A percentile compares a stretch with the other conserved stretches of the same genome.
phyloP scores from a whole-genome alignment of 1,140 invertebrate genomes.

The Bicyclus anynana region DNA sequence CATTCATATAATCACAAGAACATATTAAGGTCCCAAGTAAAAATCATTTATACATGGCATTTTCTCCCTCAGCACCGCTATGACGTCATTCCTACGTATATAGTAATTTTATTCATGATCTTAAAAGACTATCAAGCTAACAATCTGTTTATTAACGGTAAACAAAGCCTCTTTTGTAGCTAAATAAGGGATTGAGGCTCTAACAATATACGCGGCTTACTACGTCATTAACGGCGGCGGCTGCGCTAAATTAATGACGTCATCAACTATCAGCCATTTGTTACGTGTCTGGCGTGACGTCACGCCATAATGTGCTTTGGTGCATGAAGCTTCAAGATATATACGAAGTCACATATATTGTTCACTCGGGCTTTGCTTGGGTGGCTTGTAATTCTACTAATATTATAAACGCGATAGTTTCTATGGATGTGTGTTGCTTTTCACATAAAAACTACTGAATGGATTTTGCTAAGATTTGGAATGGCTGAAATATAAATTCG shows the following conservation, averaged over 20 bases:
- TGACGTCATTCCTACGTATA: not conserved
- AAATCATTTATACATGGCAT: too few species aligned
- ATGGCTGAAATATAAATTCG: too few species aligned
- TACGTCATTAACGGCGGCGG: slow-evolving; percentile 13
- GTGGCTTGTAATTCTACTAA: too few species aligned
- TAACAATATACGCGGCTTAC: slow-evolving; percentile 3
- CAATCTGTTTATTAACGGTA: not conserved
- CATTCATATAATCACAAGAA: too few species aligned
- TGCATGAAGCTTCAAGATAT: not conserved
- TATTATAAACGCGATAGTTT: too few species aligned
- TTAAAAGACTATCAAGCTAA: not conserved
- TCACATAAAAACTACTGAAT: too few species aligned
- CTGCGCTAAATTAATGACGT: slow-evolving; percentile 18
- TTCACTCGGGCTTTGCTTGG: too few species aligned
- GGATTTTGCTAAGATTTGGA: too few species aligned
- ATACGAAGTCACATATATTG: not conserved
- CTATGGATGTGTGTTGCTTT: too few species aligned
- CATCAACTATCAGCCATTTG: slow-evolving; percentile 18
- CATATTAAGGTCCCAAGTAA: too few species aligned
- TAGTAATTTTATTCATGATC: not conserved
- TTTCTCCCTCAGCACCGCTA: too few species aligned
- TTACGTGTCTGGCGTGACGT: slow-evolving; percentile 8
- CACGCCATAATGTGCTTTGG: not conserved
- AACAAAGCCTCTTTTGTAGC: not conserved
- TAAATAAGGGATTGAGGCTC: not conserved